Base-by-base conservation (phyloP, 1,140 invertebrate species). In the Hyphantria cunea region DNA sequence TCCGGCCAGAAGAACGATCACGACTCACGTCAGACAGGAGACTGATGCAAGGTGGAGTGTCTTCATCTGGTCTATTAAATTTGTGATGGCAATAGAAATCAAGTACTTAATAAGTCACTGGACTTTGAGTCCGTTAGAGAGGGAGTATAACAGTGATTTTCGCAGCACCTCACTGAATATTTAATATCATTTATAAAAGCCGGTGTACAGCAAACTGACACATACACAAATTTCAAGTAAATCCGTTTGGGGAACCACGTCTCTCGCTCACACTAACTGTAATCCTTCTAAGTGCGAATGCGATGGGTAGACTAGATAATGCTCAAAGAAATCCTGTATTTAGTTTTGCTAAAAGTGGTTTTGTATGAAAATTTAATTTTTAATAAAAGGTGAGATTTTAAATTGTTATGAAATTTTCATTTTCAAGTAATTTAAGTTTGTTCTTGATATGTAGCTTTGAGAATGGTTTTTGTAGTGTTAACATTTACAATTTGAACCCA, bases 141-240 rank as follows among this genome's bases (percentile, higher is more conserved):
- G 63, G 66, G 61, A 50, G 70, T 70, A 73, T 73, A 80, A 70
- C 80, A 68, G 83, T 81, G 86, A 89, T 89, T 89, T 66, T 25
- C 68, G 63, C 63, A 77, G 69, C 73, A 73, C 75, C 80, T 75
- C 70, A 78, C 74, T 87, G 84, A 83, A 87, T 89, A 86, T 86
- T 85, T 80, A 87, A 89, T 89, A 86, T 86, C 86, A 78, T 83
- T 80, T 75, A 80, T 79, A 82, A 86, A 86, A 69, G 72, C 66
- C 76, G 71, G 67, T 68, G 60, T 61, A 65, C 66, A 76, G 73
- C 71, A 79, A 75, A 75, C 68, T 78, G 52, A 62, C 71, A 37
- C 42, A 53, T 72, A 76, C 78, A 71, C 80, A 83, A 84, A 80
- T 84, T 84, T 84, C 70, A 82, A 72, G 61, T 59, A 47, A 50